Evolutionary conservation across 2,113 vertebrate genomes (phyloP).

Genomic region (Neoarius graeffei): DNA sequence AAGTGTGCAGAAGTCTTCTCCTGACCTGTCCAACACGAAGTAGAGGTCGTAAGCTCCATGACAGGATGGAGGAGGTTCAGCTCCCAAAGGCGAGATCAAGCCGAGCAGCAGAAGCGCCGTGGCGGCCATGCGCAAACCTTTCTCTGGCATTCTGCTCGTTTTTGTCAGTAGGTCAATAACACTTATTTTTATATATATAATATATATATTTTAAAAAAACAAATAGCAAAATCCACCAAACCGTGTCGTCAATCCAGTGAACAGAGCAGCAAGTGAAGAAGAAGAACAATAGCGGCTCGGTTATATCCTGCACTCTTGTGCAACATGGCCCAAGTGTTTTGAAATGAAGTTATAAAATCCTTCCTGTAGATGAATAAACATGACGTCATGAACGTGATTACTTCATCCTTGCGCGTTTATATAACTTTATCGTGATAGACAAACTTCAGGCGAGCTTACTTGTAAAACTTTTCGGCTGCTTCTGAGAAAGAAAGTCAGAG

Average conservation of each 20-base stretch:
- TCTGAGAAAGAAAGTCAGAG: slow-evolving; percentile 3
- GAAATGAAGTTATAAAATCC: slow-evolving; percentile 25
- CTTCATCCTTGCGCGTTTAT: slow-evolving; percentile 40
- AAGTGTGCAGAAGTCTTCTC: neutral
- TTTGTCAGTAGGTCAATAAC: neutral
- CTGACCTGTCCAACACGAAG: slow-evolving; percentile 90
- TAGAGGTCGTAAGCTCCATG: slow-evolving; percentile 87
- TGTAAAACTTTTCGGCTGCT: neutral
- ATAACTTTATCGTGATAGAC: no score
- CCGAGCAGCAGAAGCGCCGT: slow-evolving; percentile 47
- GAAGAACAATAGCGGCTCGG: slow-evolving; percentile 13
- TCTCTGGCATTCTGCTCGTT: neutral
- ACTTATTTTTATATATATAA: neutral
- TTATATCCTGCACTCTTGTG: neutral
- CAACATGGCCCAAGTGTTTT: slow-evolving; percentile 48
- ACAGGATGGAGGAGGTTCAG: slow-evolving; percentile 76
- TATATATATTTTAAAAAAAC: no score
- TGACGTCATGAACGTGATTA: slow-evolving; percentile 34
- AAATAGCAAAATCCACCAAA: neutral
- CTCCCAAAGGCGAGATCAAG: slow-evolving; percentile 54
- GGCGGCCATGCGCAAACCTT: slow-evolving; percentile 28
- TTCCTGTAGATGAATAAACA: slow-evolving; percentile 30
- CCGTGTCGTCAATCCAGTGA: neutral
- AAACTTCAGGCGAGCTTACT: neutral
- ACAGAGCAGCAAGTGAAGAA: neutral